Evolutionary conservation across 2,888 invertebrate genomes (phyloP).

Genomic region (Neoscelio sp.): DNA sequence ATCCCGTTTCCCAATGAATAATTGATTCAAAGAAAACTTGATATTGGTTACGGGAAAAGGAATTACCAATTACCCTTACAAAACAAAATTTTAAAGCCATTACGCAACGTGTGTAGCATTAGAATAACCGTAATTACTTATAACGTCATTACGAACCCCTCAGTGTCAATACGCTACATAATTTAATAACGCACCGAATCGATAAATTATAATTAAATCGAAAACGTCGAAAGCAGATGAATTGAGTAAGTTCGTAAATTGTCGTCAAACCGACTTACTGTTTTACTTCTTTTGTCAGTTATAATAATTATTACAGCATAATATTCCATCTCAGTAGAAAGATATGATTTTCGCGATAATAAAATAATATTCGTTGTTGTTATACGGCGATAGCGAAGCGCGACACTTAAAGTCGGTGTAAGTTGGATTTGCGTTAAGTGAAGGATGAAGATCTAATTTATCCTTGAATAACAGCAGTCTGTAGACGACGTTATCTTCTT

Average conservation of each 20-base stretch:
- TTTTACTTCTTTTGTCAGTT: conserved; percentile 7
- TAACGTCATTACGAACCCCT: conserved; percentile 50
- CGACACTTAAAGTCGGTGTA: conserved; percentile 58
- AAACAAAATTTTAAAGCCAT: conserved; percentile 42
- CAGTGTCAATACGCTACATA: conserved; percentile 48
- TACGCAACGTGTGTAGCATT: conserved; percentile 33
- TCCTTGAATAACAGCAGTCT: conserved; percentile 63
- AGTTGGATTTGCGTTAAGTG: conserved; percentile 64
- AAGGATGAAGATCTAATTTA: conserved; percentile 66
- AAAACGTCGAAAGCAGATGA: conserved; percentile 2
- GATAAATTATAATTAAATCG: conserved; percentile 51
- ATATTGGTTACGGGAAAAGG: conserved; percentile 8
- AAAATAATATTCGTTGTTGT: conserved; percentile 39
- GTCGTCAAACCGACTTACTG: background rate
- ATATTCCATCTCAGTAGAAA: too few species aligned
- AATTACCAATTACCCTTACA: conserved; percentile 9
- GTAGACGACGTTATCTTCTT: conserved; percentile 67
- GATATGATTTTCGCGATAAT: conserved; percentile 1
- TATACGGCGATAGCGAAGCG: conserved; percentile 15
- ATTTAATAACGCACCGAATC: conserved; percentile 41
- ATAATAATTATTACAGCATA: too few species aligned
- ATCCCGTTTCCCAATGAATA: too few species aligned
- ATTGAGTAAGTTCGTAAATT: too few species aligned
- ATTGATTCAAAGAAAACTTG: too few species aligned
- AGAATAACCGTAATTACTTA: conserved; percentile 45